Base-by-base conservation (phyloP, 2,113 vertebrate species). In the Halcyon senegalensis region DNA sequence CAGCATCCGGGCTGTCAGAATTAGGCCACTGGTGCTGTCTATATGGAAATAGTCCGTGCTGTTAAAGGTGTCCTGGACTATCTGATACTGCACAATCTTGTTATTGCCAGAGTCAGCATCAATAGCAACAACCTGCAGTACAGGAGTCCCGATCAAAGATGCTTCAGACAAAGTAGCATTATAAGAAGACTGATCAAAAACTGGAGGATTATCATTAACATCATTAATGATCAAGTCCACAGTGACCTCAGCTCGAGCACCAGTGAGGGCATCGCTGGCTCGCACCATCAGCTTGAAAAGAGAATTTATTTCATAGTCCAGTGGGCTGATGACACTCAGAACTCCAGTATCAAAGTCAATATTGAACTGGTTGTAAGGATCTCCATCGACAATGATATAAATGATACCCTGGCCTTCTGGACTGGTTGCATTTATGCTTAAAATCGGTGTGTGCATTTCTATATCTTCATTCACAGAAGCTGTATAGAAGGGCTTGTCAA, bases 1-100 rank as follows among this genome's bases (percentile, higher is more conserved):
- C 24, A 99, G 96, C 97, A 99, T 98, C 24, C 99, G 98, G 1
- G 99, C 99, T 13, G 99, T 99, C 60, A 99, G 97, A 90, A 99
- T 99, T 41, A 99, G 97, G 62, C 99, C 99, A 62, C 99, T 99
- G 89, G 98, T 98, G 23, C 99, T 99, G 81, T 99, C 99, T 60
- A 99, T 99, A 96, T 99, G 99, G 89, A 99, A 99, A 90, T 99
- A 99, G 78, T 99, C 99, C 0, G 99, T 99, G 96, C 98, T 99
- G 96, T 99, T 99, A 80, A 98, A 98, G 12, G 97, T 97, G 68
- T 99, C 98, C 41, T 99, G 99, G 79, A 99, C 98, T 84, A 99
- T 99, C 96, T 99, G 99, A 95, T 99, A 99, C 33, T 98, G 98
- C 15, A 99, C 97, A 43, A 98, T 86, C 78, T 98, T 99, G 86